Conservation (phyloP, 2,888 invertebrate species). For the Allolobophora icterica region DNA sequence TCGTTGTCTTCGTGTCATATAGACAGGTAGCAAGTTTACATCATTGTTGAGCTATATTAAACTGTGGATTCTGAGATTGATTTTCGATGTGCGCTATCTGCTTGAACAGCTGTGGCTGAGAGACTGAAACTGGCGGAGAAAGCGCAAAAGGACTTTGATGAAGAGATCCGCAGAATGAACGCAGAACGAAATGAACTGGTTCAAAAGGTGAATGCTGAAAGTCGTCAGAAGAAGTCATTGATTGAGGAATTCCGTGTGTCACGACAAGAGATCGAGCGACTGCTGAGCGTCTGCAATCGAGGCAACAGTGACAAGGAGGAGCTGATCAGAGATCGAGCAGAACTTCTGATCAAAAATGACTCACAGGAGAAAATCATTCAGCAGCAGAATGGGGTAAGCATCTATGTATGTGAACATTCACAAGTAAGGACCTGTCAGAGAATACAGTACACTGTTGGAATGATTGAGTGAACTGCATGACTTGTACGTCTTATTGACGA, state of each 20-base stretch:
- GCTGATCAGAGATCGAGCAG: constrained; percentile 70
- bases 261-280: constrained; percentile 61
- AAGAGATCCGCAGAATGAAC: constrained; percentile 83
- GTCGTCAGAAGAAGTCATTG: constrained; percentile 81
- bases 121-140: constrained; percentile 61
- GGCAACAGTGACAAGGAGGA: constrained; percentile 81
- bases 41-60: not conserved
- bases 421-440: no score
- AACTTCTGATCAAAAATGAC: constrained; percentile 54
- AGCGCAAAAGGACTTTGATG: constrained; percentile 67
- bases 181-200: constrained; percentile 80
- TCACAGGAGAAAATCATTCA: constrained; percentile 44
- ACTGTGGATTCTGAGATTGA: not conserved
- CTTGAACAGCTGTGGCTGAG: not conserved
- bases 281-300: constrained; percentile 55
- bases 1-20: not conserved
- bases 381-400: constrained; percentile 62
- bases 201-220: constrained; percentile 67
- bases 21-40: not conserved
- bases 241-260: constrained; percentile 67
- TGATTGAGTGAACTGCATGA: not conserved
- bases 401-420: no score
- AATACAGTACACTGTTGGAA: not conserved
- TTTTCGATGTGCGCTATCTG: not conserved
- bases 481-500: not conserved